phyloP scores from a whole-genome alignment of 2,797 vertebrate genomes.

The Pempheris klunzingeri region DNA sequence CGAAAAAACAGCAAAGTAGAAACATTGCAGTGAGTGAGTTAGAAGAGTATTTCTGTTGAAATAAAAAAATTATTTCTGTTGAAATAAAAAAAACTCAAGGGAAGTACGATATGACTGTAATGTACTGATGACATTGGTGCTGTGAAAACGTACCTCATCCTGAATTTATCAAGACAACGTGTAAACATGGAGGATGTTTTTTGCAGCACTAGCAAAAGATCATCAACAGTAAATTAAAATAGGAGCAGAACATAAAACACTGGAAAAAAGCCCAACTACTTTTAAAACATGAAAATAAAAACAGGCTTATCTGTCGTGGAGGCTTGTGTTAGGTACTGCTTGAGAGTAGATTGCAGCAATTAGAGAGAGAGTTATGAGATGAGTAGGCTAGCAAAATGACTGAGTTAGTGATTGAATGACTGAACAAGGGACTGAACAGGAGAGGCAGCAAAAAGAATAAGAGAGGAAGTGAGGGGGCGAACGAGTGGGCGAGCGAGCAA shows the following conservation, averaged over 20 bases:
- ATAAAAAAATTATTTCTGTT: too few relatives aligned
- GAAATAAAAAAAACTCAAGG: too few relatives aligned
- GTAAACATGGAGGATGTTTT: background rate
- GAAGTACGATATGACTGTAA: background rate
- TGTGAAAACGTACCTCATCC: background rate
- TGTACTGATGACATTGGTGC: background rate
- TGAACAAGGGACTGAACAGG: conserved; percentile 9
- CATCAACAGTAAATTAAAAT: conserved; percentile 3
- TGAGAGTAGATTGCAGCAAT: too few relatives aligned
- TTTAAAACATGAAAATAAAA: too few relatives aligned
- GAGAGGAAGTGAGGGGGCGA: conserved; percentile 37
- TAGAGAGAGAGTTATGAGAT: conserved; percentile 1
- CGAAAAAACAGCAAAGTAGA: background rate
- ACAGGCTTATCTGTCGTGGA: too few relatives aligned
- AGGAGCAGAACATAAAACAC: background rate
- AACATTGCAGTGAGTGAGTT: background rate
- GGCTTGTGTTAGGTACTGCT: too few relatives aligned
- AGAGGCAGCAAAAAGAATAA: background rate
- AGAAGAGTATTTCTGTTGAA: background rate
- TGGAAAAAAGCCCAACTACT: background rate
- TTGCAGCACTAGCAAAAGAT: background rate
- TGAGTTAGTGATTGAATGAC: conserved; percentile 1
- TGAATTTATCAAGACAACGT: background rate
- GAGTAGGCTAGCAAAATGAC: background rate
- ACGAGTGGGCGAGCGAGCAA: conserved; percentile 19